These are phyloP conservation scores for Tiliacea citrago DNA, from an alignment of 2,888 invertebrate species.

Conservation along the genomic window DNA sequence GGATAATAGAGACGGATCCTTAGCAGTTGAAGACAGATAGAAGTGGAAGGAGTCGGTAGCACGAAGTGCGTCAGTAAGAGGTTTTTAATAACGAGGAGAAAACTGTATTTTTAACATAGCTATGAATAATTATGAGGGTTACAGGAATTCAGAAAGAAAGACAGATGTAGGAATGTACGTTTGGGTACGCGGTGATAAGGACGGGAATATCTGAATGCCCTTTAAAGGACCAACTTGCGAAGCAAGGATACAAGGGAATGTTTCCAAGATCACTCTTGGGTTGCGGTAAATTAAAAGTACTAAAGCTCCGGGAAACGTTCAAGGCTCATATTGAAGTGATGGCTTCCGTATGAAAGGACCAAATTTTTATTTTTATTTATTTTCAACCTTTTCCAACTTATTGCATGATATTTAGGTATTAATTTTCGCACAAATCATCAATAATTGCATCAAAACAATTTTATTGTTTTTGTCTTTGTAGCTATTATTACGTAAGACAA, in stretches of 20 bases:
- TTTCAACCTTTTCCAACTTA: not conserved
- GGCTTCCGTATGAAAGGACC: conserved; percentile 1
- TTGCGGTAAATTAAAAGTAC: not conserved
- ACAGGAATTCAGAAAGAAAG: not conserved
- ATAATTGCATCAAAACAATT: not conserved
- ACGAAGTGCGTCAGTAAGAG: no score
- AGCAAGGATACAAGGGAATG: not conserved
- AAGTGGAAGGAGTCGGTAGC: not conserved
- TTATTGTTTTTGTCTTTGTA: no score
- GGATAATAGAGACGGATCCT: no score
- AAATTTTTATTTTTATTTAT: not conserved
- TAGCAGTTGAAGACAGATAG: not conserved
- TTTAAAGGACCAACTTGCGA: not conserved
- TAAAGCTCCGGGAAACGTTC: conserved; percentile 4
- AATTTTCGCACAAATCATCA: not conserved
- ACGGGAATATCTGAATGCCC: not conserved
- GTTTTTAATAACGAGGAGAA: no score
- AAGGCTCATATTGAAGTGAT: not conserved
- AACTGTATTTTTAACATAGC: not conserved
- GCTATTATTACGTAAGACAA: not conserved
- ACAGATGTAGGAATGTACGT: fast-evolving
- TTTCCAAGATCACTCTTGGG: not conserved
- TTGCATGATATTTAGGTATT: not conserved
- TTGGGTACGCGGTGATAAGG: no score
- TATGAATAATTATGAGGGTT: not conserved